Percentiles rank a stretch among this genome's conserved stretches.
phyloP scores from a whole-genome alignment of 2,113 vertebrate genomes.

The Morone saxatilis region DNA sequence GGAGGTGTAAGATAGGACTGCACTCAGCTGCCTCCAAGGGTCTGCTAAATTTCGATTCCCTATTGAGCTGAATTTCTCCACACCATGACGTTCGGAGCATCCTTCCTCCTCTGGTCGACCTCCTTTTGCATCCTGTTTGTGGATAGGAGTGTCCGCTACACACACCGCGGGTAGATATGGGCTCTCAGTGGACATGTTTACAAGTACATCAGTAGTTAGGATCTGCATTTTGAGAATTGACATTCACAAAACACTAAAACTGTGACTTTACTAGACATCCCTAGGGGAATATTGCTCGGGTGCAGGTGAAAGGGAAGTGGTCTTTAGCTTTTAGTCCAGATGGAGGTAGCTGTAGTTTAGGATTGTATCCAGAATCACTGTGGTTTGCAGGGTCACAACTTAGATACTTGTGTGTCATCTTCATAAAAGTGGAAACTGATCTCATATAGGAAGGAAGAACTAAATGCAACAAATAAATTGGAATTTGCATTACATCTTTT shows the following conservation, averaged over 20 bases:
- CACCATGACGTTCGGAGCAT: slow-evolving; percentile 8
- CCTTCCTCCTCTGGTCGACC: not conserved
- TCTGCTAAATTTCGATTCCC: slow-evolving; percentile 31
- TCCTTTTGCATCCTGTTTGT: not conserved
- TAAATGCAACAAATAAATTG: not conserved
- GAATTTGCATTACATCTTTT: not conserved
- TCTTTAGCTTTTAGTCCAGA: not conserved
- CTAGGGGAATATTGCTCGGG: not conserved
- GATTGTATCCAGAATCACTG: not conserved
- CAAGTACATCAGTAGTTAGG: slow-evolving; percentile 15
- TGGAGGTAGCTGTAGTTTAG: not conserved
- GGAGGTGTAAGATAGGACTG: slow-evolving; percentile 51
- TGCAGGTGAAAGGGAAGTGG: not conserved
- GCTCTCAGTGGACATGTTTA: slow-evolving; percentile 6
- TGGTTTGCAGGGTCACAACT: too few relatives aligned
- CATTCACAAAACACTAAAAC: not conserved
- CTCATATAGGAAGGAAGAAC: not conserved
- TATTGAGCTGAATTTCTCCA: slow-evolving; percentile 12
- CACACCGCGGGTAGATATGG: not conserved
- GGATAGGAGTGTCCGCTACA: not conserved
- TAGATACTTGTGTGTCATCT: not conserved
- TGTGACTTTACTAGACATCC: not conserved
- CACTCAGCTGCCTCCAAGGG: slow-evolving; percentile 25
- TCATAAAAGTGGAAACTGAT: not conserved
- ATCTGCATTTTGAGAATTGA: not conserved